Base-by-base conservation (phyloP, 2,797 vertebrate genomes). In the Petrocephalus schoutedeni region DNA sequence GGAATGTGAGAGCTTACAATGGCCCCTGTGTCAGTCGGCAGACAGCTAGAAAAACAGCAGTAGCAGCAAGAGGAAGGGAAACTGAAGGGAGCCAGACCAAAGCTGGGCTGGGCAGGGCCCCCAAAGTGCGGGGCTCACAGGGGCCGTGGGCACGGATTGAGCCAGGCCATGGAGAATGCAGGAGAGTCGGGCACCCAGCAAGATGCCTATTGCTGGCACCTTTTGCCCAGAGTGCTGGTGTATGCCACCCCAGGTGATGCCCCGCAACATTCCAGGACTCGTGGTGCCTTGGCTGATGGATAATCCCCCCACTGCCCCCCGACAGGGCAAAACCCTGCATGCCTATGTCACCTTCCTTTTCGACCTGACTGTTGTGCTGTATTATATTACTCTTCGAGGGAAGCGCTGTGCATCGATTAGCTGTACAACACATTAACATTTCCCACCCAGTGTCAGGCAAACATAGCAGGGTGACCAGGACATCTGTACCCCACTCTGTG, bases 361-460 rank as follows among this genome's bases (percentile, higher is more conserved):
- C 61, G 88, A 88, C 36, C 82, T 92, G 92, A 91, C 92, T 93
- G 93, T 93, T 92, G 92, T 93, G 93, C 92, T 92, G 92, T 93
- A 89, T 90, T 90, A n/a, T 74, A 89, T 84, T 90, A 90, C 86
- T 88, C 90, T 88, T 88, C 83, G 85, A 85, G 85, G 77, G 88
- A 86, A 86, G 88, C 57, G 90, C 86, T 90, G 87, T 36, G 86
- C 88, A 83, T 89, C 64, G 61, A 87, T 84, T 88, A 64, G 53
- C 88, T 80, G 87, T 61, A 49, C 83, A 77, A 16, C 8, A 16
- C 87, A 61, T 61, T 32, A 51, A 59, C 57, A 41, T 84, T 83
- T 64, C 36, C 45, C 8, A 77, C 56, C 19, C 77, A 59, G 41
- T 45, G 4, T n/a, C 28, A 57, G 84, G 32, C 49, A 23, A 54